Evolutionary conservation across 2,888 invertebrate genomes (phyloP).

Genomic region (Ditylenchus weischeri): DNA sequence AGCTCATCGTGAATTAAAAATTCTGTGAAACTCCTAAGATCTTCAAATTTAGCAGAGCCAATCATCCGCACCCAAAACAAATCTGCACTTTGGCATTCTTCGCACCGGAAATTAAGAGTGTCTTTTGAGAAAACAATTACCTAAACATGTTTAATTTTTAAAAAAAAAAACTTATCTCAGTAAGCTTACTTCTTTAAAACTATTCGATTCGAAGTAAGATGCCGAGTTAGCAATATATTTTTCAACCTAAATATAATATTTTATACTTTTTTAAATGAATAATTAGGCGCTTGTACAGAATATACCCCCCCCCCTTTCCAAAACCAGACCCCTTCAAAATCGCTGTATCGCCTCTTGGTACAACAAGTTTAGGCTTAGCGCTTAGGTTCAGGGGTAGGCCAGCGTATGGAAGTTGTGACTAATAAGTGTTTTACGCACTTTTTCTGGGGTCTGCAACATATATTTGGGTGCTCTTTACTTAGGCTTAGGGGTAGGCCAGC

Average conservation of each 20-base stretch:
- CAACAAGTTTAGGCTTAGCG: no score
- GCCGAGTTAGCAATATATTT: slow-evolving; percentile 15
- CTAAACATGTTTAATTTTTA: slow-evolving; percentile 13
- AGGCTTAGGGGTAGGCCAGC: no score
- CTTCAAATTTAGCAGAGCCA: slow-evolving; percentile 24
- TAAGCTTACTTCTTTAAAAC: slow-evolving; percentile 13
- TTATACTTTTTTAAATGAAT: background rate
- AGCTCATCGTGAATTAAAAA: slow-evolving; percentile 49
- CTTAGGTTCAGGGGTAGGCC: no score
- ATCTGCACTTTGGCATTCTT: slow-evolving; percentile 22
- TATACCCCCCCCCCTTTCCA: no score
- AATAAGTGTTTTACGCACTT: no score
- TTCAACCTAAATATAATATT: background rate
- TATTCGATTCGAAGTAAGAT: slow-evolving; percentile 13
- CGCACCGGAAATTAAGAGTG: slow-evolving; percentile 50
- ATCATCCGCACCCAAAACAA: slow-evolving; percentile 31
- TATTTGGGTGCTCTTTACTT: no score
- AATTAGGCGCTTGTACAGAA: no score
- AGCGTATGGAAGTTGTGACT: no score
- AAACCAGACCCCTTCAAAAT: no score
- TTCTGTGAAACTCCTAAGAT: slow-evolving; percentile 43
- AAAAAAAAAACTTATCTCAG: no score
- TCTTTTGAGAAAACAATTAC: slow-evolving; percentile 51
- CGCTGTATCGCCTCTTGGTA: no score
- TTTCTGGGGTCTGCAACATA: no score